phyloP scores from a whole-genome alignment of 2,888 invertebrate genomes.

The Morinoia aosen region DNA sequence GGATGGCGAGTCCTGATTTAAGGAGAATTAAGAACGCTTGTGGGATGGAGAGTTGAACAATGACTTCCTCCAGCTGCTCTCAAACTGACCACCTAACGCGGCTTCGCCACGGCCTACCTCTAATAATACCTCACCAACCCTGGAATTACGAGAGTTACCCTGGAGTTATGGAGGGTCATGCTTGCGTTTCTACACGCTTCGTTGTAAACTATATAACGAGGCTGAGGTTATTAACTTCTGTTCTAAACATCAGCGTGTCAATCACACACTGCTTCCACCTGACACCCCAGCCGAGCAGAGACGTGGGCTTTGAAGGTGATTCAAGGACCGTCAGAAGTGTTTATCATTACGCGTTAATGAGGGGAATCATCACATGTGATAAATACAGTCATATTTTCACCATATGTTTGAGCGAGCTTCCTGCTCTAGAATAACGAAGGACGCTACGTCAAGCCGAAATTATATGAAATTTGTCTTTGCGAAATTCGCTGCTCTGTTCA shows the following conservation, averaged over 20 bases:
- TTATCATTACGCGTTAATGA: neutral
- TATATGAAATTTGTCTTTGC: no score
- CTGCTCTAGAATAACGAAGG: no score
- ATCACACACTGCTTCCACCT: neutral
- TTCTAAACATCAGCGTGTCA: neutral
- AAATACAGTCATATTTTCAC: neutral
- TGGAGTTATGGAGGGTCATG: neutral
- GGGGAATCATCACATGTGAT: neutral
- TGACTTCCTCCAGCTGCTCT: neutral
- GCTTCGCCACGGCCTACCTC: neutral
- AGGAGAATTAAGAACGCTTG: neutral
- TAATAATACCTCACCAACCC: neutral
- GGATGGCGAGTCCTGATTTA: conserved; percentile 26
- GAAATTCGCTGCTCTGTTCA: no score
- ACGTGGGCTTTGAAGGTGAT: neutral
- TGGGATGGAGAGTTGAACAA: conserved; percentile 1
- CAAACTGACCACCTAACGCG: neutral
- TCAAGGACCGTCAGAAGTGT: neutral
- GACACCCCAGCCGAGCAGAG: neutral
- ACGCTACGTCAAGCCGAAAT: no score
- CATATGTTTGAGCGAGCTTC: neutral
- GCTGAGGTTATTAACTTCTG: neutral
- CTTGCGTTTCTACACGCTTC: neutral
- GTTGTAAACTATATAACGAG: neutral
- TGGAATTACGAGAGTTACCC: neutral